Percentiles rank a stretch among this genome's conserved stretches.
phyloP scores from a whole-genome alignment of 2,113 vertebrate genomes.

The Sylvietta virens region DNA sequence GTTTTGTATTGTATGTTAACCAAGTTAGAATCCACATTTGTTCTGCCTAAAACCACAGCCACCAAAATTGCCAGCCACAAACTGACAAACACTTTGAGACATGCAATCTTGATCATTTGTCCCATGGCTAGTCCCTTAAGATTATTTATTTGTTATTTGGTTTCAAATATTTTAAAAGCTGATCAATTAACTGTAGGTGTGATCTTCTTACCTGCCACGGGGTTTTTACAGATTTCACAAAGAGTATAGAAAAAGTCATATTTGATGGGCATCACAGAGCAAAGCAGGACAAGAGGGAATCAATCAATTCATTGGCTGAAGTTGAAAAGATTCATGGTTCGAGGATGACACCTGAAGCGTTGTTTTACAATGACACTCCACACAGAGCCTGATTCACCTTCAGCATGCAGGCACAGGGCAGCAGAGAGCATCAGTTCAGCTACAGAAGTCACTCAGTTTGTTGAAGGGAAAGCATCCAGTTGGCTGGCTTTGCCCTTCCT shows the following conservation, averaged over 20 bases:
- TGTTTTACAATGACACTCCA: background rate
- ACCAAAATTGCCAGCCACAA: background rate
- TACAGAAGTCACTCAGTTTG: background rate
- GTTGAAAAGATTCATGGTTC: background rate
- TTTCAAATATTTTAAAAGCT: background rate
- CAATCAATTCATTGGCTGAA: background rate
- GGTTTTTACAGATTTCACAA: background rate
- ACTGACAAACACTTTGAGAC: background rate
- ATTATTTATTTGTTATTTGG: background rate
- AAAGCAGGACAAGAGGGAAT: background rate
- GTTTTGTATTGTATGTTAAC: background rate
- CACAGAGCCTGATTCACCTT: background rate
- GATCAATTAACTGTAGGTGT: background rate
- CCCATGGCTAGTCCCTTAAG: background rate
- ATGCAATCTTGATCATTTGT: background rate
- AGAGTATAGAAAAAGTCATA: background rate
- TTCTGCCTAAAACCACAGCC: constrained; percentile 3
- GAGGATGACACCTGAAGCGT: background rate
- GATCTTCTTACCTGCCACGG: background rate
- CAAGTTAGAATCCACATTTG: background rate
- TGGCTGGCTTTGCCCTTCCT: background rate
- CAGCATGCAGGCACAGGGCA: background rate
- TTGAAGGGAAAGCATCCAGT: background rate
- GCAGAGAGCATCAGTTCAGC: background rate
- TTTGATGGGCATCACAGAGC: background rate